These are phyloP conservation scores for Rhynchomys soricoides DNA, from an alignment of 2,113 vertebrate genomes.

Conservation along the genomic window DNA sequence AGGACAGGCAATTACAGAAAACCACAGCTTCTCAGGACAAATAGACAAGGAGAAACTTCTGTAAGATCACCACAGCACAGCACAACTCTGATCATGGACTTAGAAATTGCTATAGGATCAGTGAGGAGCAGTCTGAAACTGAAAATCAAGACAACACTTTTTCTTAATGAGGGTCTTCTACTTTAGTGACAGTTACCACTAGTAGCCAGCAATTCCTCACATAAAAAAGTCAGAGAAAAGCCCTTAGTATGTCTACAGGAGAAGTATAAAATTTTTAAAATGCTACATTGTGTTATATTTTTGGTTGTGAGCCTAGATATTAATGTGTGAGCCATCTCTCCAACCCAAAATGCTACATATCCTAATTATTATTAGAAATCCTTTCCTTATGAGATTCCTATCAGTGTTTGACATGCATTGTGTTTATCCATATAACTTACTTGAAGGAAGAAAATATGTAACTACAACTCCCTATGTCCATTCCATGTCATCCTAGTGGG, in stretches of 20 bases:
- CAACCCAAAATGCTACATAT: too few species aligned
- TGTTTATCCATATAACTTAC: background rate
- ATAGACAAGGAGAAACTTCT: background rate
- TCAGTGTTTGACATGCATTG: background rate
- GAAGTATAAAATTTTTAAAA: background rate
- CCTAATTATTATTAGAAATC: background rate
- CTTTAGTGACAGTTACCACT: background rate
- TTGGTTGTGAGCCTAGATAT: too few species aligned
- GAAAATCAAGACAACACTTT: background rate
- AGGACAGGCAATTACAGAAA: background rate
- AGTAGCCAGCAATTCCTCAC: background rate
- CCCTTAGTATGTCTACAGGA: background rate
- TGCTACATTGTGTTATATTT: background rate
- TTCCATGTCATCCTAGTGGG: background rate
- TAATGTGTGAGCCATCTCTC: too few species aligned
- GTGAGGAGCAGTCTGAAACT: background rate
- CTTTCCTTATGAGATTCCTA: background rate
- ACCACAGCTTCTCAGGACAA: background rate
- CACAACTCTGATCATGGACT: background rate
- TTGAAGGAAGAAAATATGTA: background rate
- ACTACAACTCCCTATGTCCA: rapidly evolving
- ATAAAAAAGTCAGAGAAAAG: background rate
- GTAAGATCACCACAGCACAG: rapidly evolving
- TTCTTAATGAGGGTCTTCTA: background rate
- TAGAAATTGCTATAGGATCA: background rate